Conservation (phyloP, 2,113 vertebrate species). For the Muscicapa adusta region DNA sequence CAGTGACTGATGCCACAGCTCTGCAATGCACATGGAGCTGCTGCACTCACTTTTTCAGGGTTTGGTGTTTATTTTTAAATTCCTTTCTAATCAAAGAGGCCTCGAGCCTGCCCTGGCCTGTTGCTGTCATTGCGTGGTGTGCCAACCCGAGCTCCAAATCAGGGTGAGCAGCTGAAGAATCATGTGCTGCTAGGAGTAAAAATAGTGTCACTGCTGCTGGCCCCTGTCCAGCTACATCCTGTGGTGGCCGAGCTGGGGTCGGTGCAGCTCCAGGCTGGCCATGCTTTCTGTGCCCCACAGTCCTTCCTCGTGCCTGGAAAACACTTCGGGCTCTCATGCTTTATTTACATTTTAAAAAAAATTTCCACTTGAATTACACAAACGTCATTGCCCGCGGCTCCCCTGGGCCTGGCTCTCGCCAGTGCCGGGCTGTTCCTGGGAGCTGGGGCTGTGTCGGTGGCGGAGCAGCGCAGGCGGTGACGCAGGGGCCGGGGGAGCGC, state of each 20-base stretch:
- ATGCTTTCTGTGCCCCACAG: not conserved
- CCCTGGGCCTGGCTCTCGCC: not conserved
- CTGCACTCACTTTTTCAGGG: fast-evolving
- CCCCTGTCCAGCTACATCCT: not conserved
- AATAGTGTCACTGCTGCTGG: not conserved
- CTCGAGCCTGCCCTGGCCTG: not conserved
- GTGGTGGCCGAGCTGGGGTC: not conserved
- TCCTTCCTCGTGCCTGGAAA: not conserved
- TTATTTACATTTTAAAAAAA: not conserved
- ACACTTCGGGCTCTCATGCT: not conserved
- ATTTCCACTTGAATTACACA: not conserved
- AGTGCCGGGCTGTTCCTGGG: not conserved
- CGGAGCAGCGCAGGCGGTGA: not conserved
- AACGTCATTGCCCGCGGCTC: not conserved
- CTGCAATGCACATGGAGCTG: not conserved
- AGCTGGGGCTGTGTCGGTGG: not conserved
- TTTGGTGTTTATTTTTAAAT: not conserved
- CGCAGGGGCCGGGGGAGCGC: not conserved
- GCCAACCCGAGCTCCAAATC: not conserved
- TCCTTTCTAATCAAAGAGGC: not conserved
- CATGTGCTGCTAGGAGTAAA: not conserved
- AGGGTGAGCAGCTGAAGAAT: not conserved
- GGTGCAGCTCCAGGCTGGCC: not conserved
- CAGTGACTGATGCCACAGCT: fast-evolving
- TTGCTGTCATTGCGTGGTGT: not conserved